A percentile compares a stretch with the other conserved stretches of the same genome.
These are phyloP conservation scores for Protomyctophum bolini DNA, from an alignment of 2,113 vertebrate genomes.

Conservation along the genomic window DNA sequence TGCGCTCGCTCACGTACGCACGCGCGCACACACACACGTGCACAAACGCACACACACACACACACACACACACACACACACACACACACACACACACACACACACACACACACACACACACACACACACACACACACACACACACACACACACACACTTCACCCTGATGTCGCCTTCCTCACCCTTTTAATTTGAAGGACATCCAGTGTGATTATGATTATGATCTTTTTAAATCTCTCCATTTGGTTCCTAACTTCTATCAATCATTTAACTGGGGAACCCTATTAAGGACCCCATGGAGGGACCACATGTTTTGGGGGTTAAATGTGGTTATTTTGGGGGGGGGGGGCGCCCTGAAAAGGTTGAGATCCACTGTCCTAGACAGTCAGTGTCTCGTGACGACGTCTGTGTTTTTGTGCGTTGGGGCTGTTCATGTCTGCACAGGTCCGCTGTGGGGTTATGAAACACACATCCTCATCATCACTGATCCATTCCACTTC, in stretches of 20 bases:
- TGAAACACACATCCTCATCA: conserved; percentile 39
- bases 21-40: conserved; percentile 6
- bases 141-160: conserved; percentile 10
- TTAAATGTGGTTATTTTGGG: too few species aligned
- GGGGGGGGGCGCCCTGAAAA: too few species aligned
- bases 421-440: conserved; percentile 58
- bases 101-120: background rate
- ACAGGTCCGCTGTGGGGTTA: conserved; percentile 51
- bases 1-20: background rate
- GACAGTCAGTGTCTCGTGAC: conserved; percentile 34
- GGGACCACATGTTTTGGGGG: too few species aligned
- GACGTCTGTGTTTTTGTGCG: conserved; percentile 44
- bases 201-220: conserved; percentile 14
- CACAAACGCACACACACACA: conserved; percentile 12
- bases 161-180: conserved; percentile 3
- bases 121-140: conserved; percentile 1
- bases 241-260: too few species aligned
- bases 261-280: too few species aligned
- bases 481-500: conserved; percentile 32
- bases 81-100: conserved; percentile 15
- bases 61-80: background rate
- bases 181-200: conserved; percentile 16
- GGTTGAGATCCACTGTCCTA: too few species aligned
- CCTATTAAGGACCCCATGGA: too few species aligned
- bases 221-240: too few species aligned